Base-by-base conservation (phyloP, 2,797 vertebrate genomes). In the Botia almorhae region DNA sequence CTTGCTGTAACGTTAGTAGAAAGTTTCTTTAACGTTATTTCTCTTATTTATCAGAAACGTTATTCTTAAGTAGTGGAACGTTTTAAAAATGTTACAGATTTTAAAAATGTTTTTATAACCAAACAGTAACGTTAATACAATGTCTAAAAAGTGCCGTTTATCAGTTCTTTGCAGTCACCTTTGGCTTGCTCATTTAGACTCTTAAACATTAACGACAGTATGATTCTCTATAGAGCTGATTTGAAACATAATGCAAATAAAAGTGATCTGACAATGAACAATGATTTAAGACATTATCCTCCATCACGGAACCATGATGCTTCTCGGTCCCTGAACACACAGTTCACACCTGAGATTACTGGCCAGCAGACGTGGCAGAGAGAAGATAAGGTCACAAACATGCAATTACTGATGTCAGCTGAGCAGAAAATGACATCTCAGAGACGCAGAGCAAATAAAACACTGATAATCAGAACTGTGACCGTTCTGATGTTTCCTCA, bases 331-430 rank as follows among this genome's bases (percentile, higher is more conserved):
- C 48, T 29, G 16, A 53, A 60, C 21, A 43, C 7, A 33, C 7
- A 56, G 17, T 46, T 60, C 11, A 65, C 69, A 50, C 36, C 76
- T 61, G n/a, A 78, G 43, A 17, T n/a, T 12, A 63, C 23, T 70
- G 17, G 39, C 55, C 39, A 69, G 29, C 1, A 16, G 74, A 39
- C 1, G 36, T 39, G 36, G 36, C n/a, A 55, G 64, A 33, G 53
- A 23, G 63, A 68, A 78, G 65, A 55, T 67, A 48, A 78, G 56
- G 56, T 71, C 76, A 70, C 67, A 63, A 46, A 16, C 56, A 79
- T 84, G 80, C 60, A 69, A 82, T 84, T 81, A 84, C 55, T n/a
- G 17, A 61, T 86, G 77, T 81, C 74, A 75, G 65, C 55, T 75
- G 69, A 82, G 73, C 76, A 82, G 82, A 74, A 83, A 80, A 82